Evolutionary conservation across 2,797 vertebrate species (phyloP).

Genomic region (Micropoecilia bifurca): DNA sequence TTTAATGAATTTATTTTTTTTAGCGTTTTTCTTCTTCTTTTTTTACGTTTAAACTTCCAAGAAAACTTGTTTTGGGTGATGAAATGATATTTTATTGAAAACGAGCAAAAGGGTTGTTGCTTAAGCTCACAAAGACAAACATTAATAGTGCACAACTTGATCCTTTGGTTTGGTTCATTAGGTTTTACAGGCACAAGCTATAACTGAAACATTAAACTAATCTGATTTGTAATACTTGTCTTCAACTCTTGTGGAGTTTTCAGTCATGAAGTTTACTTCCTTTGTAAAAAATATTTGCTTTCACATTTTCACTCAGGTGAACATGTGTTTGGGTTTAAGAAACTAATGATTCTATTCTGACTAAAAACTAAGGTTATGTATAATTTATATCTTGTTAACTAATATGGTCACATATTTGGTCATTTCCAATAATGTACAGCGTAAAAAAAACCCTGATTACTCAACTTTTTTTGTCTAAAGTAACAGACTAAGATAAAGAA

Average conservation of each 20-base stretch:
- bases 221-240: not conserved
- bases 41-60: constrained; percentile 34
- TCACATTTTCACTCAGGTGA: not conserved
- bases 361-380: not conserved
- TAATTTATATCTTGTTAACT: not conserved
- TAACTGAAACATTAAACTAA: not conserved
- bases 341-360: not conserved
- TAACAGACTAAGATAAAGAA: too few relatives aligned
- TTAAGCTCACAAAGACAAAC: not conserved
- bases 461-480: not conserved
- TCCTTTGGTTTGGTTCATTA: not conserved
- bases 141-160: not conserved
- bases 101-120: not conserved
- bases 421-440: not conserved
- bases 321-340: not conserved
- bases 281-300: not conserved
- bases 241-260: not conserved
- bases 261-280: not conserved
- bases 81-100: not conserved
- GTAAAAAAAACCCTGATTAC: not conserved
- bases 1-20: constrained; percentile 63
- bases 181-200: not conserved
- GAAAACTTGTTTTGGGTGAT: not conserved
- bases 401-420: not conserved
- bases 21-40: constrained; percentile 21